Conservation (phyloP, 2,888 invertebrate genomes). For the Drosophila stalkeri region DNA sequence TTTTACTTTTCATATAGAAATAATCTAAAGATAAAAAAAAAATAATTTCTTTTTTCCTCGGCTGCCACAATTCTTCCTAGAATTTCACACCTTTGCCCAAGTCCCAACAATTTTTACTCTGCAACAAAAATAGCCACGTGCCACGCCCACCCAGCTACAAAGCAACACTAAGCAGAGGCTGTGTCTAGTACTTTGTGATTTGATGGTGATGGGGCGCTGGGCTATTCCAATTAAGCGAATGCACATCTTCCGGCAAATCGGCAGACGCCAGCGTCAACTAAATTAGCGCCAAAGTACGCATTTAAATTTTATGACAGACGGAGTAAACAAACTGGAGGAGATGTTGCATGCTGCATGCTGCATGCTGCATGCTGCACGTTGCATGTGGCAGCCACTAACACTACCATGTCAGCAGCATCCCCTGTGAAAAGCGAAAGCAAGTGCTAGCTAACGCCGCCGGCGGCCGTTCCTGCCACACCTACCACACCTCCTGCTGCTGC, state of each 20-base stretch:
- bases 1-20: background rate
- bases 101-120: constrained; percentile 41
- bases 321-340: constrained; percentile 62
- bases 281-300: constrained; percentile 81
- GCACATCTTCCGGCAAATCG: constrained; percentile 27
- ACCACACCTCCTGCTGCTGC: no score
- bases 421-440: constrained; percentile 55
- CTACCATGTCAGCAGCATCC: constrained; percentile 29
- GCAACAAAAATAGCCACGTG: constrained; percentile 14
- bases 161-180: background rate
- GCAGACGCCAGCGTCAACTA: constrained; percentile 67
- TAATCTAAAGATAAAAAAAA: background rate
- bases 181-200: background rate
- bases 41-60: background rate
- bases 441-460: constrained; percentile 33
- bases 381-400: constrained; percentile 9
- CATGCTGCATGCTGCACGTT: constrained; percentile 17
- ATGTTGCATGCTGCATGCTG: constrained; percentile 25
- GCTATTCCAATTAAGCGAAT: constrained; percentile 44
- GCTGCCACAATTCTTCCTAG: background rate
- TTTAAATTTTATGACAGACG: constrained; percentile 79
- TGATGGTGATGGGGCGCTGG: background rate
- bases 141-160: constrained; percentile 11
- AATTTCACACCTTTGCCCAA: constrained; percentile 13
- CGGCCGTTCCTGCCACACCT: background rate